Percentiles rank a stretch among this genome's conserved stretches.
Evolutionary conservation across 2,888 invertebrate species (phyloP).

Genomic region (Apamea monoglypha): DNA sequence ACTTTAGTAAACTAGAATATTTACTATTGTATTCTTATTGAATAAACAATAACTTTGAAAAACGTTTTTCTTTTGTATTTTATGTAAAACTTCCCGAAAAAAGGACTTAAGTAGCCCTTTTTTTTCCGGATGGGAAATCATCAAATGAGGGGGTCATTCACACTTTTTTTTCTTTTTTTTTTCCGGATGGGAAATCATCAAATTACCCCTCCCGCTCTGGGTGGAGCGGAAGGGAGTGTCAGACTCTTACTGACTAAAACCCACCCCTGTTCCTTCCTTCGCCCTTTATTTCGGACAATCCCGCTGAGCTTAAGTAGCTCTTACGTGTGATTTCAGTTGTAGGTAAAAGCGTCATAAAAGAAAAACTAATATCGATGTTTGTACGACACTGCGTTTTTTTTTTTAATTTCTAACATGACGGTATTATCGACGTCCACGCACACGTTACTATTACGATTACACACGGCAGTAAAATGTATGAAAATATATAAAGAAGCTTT

Average conservation of each 20-base stretch:
- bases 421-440: background rate
- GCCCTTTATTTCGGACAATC: too few species aligned
- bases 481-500: background rate
- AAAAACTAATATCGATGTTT: background rate
- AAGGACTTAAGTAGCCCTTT: background rate
- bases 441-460: background rate
- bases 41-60: conserved; percentile 48
- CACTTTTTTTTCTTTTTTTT: too few species aligned
- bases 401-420: background rate
- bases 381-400: background rate
- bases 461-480: background rate
- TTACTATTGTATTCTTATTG: conserved; percentile 52
- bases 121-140: too few species aligned
- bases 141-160: too few species aligned
- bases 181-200: too few species aligned
- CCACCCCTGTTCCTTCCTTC: too few species aligned
- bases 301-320: background rate
- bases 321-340: background rate
- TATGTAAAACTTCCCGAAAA: background rate
- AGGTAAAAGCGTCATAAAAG: background rate
- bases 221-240: too few species aligned
- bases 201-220: too few species aligned
- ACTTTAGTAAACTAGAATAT: conserved; percentile 45
- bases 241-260: too few species aligned
- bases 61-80: conserved; percentile 9